Evolutionary conservation across 2,113 vertebrate genomes (phyloP).

Genomic region (Chiloscyllium plagiosum): DNA sequence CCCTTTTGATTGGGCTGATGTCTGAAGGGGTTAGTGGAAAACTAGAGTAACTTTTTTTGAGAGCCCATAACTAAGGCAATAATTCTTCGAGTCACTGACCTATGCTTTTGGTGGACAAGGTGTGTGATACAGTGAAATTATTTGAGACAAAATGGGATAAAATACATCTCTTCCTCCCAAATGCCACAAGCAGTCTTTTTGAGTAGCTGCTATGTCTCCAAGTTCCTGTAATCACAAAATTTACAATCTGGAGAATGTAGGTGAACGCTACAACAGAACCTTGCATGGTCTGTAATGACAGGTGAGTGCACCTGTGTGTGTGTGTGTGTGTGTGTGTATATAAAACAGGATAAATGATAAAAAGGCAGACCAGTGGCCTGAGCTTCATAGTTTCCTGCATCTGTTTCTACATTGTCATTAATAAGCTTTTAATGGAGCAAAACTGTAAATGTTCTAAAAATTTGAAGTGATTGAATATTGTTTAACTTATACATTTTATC

Average conservation of each 20-base stretch:
- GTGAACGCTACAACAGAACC: not conserved
- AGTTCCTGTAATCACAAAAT: not conserved
- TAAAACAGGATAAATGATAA: not conserved
- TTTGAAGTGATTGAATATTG: slow-evolving; percentile 3
- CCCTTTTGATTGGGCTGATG: not conserved
- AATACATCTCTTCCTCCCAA: not conserved
- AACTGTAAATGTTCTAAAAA: not conserved
- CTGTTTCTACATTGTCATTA: not conserved
- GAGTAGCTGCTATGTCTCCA: not conserved
- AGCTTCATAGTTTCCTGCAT: not conserved
- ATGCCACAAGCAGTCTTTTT: not conserved
- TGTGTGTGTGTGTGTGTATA: not conserved
- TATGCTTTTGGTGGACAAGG: not conserved
- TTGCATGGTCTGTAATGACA: not conserved
- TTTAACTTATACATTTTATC: slow-evolving; percentile 8
- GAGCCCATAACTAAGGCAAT: not conserved
- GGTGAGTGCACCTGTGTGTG: not conserved
- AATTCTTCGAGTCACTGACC: not conserved
- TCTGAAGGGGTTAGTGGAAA: not conserved
- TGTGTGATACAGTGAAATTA: not conserved
- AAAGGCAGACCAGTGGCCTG: not conserved
- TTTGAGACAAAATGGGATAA: not conserved
- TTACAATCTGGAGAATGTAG: not conserved
- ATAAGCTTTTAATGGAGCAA: not conserved
- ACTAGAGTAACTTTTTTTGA: not conserved